These are phyloP conservation scores for Latrodectus elegans DNA, from an alignment of 2,888 invertebrate species.

Conservation along the genomic window DNA sequence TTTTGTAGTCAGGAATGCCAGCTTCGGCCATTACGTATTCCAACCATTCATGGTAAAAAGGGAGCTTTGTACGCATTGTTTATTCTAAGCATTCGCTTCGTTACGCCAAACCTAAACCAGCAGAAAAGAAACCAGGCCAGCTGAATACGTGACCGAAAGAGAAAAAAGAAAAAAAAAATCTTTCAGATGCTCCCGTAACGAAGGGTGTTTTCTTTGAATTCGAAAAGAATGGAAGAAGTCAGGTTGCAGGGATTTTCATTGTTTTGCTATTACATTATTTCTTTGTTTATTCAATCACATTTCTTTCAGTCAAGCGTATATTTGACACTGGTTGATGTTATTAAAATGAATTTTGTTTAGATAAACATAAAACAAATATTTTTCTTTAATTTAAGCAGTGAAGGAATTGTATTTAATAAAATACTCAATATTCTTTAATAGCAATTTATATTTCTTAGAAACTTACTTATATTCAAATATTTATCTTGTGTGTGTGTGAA, in stretches of 20 bases:
- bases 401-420: background rate
- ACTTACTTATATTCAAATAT: too few relatives aligned
- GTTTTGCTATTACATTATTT: conserved; percentile 31
- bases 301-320: conserved; percentile 3
- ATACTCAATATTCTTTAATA: background rate
- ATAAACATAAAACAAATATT: background rate
- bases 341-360: background rate
- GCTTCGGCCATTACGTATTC: conserved; percentile 31
- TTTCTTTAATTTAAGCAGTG: background rate
- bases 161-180: conserved; percentile 22
- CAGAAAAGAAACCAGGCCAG: conserved; percentile 19
- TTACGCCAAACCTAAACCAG: conserved; percentile 10
- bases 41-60: conserved; percentile 19
- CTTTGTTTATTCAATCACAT: background rate
- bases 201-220: conserved; percentile 30
- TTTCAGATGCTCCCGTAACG: conserved; percentile 37
- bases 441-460: background rate
- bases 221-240: conserved; percentile 11
- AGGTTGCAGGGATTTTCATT: conserved; percentile 1
- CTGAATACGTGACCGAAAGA: conserved; percentile 41
- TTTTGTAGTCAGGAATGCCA: background rate
- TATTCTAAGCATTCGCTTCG: conserved; percentile 43
- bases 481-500: too few relatives aligned
- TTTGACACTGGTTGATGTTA: conserved; percentile 1
- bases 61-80: conserved; percentile 47